phyloP scores from a whole-genome alignment of 1,140 invertebrate species.

The Psix sp. region DNA sequence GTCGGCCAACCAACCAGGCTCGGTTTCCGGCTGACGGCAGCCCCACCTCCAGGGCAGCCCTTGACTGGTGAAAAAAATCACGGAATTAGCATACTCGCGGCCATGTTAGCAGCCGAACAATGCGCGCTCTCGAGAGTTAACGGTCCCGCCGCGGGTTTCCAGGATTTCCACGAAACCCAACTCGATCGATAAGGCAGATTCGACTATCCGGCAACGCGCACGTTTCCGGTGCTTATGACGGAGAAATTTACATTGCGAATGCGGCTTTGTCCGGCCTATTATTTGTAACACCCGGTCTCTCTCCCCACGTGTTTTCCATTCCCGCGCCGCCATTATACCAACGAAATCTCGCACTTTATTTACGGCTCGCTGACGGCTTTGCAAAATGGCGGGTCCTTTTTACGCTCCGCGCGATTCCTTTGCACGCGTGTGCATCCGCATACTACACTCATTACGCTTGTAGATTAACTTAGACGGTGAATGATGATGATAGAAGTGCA shows the following conservation, averaged over 20 bases:
- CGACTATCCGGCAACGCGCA: background rate
- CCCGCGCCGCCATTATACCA: constrained; percentile 62
- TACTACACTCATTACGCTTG: constrained; percentile 45
- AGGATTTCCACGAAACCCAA: too few relatives aligned
- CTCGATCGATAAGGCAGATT: too few relatives aligned
- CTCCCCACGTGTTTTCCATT: constrained; percentile 6
- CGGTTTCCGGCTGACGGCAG: constrained; percentile 55
- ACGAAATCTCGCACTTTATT: constrained; percentile 64
- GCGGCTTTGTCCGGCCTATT: constrained; percentile 22
- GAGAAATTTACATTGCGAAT: constrained; percentile 27
- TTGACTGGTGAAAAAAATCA: background rate
- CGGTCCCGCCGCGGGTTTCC: too few relatives aligned
- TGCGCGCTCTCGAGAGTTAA: too few relatives aligned
- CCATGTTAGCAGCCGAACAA: too few relatives aligned
- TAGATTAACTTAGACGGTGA: constrained; percentile 47
- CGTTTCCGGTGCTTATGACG: constrained; percentile 12
- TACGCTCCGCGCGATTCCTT: constrained; percentile 45
- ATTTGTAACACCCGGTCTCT: constrained; percentile 24
- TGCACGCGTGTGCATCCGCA: constrained; percentile 48
- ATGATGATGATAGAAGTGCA: constrained; percentile 49
- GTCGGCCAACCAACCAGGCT: constrained; percentile 54
- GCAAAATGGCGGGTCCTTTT: constrained; percentile 64
- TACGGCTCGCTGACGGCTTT: constrained; percentile 65
- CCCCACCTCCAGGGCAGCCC: constrained; percentile 56
- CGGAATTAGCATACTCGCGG: too few relatives aligned